These are phyloP conservation scores for Chamaea fasciata DNA, from an alignment of 2,113 vertebrate species.

Conservation along the genomic window DNA sequence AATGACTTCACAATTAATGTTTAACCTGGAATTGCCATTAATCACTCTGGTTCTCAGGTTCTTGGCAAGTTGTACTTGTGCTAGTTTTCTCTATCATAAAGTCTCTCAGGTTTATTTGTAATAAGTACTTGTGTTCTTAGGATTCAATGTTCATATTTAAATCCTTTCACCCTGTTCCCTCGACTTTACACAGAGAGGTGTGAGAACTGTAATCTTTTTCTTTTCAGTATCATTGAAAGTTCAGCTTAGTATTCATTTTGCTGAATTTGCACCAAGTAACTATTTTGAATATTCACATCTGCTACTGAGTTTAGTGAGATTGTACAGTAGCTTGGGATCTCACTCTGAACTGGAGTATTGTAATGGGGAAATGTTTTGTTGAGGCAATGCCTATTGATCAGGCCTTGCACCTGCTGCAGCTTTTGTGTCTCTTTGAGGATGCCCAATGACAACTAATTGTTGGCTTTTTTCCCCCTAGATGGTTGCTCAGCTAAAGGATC, in stretches of 20 bases:
- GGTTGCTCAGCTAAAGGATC: slow-evolving; percentile 88
- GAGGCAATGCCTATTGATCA: background rate
- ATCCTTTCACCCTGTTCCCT: background rate
- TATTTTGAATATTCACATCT: background rate
- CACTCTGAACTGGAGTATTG: background rate
- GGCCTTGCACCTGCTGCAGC: background rate
- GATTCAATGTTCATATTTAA: background rate
- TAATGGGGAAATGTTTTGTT: accelerated
- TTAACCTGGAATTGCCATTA: slow-evolving; percentile 2
- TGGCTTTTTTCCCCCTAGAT: slow-evolving; percentile 71
- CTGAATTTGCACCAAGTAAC: background rate
- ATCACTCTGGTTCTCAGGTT: background rate
- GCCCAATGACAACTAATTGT: background rate
- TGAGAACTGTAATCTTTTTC: background rate
- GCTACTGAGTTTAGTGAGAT: background rate
- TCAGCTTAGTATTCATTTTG: background rate
- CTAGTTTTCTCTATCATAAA: background rate
- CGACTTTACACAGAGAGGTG: background rate
- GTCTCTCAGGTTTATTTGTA: background rate
- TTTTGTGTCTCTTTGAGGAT: background rate
- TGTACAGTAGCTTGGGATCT: background rate
- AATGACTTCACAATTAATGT: background rate
- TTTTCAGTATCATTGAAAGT: background rate
- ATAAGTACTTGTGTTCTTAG: background rate
- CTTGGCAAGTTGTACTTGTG: background rate